Conservation (phyloP, 2,888 invertebrate species). For the Bedellia somnulentella region DNA sequence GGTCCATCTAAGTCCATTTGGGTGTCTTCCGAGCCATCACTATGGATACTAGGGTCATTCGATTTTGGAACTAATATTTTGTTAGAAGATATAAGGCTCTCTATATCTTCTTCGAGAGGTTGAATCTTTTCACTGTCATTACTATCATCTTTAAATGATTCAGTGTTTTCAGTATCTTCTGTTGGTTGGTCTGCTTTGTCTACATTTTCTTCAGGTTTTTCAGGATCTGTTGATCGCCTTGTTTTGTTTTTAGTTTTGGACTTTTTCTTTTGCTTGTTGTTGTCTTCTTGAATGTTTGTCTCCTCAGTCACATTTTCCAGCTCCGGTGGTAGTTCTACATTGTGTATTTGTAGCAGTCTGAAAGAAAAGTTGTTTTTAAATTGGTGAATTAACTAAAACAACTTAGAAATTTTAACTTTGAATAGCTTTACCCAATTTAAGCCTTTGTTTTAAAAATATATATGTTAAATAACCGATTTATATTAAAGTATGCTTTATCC, state of each 20-base stretch:
- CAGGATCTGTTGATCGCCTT: slow-evolving; percentile 35
- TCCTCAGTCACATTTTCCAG: slow-evolving; percentile 46
- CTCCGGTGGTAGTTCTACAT: slow-evolving; percentile 66
- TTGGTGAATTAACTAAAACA: too few species aligned
- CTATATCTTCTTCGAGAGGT: slow-evolving; percentile 45
- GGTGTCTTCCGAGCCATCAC: slow-evolving; percentile 17
- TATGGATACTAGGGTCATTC: slow-evolving; percentile 17
- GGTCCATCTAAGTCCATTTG: neutral
- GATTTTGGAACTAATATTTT: slow-evolving; percentile 48
- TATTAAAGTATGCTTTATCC: too few species aligned
- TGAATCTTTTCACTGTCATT: slow-evolving; percentile 11
- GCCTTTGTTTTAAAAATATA: too few species aligned
- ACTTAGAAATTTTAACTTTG: too few species aligned
- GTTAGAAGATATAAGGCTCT: slow-evolving; percentile 51
- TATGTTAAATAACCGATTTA: too few species aligned
- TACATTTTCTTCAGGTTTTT: slow-evolving; percentile 26
- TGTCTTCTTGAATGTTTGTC: slow-evolving; percentile 20
- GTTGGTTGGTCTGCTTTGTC: neutral
- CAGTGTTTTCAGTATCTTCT: slow-evolving; percentile 28
- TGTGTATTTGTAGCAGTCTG: slow-evolving; percentile 76
- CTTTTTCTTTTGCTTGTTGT: slow-evolving; percentile 36
- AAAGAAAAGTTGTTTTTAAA: slow-evolving; percentile 20
- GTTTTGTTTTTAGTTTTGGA: slow-evolving; percentile 40
- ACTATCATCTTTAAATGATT: slow-evolving; percentile 18
- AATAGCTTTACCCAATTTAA: too few species aligned